phyloP scores from a whole-genome alignment of 2,113 vertebrate genomes.

The Perognathus longimembris region DNA sequence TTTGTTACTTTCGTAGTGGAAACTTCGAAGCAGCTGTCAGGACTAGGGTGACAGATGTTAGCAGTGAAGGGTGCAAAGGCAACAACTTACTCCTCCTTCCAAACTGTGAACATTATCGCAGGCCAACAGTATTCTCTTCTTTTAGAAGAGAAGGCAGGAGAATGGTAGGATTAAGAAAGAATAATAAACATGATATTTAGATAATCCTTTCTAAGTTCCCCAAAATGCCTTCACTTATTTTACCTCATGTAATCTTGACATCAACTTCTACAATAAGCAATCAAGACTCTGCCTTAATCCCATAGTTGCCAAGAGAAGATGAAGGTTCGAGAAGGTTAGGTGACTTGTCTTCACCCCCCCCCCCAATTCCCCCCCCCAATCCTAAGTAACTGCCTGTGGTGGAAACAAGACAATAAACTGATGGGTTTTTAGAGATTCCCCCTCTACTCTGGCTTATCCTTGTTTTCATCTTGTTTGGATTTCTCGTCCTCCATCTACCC shows the following conservation, averaged over 20 bases:
- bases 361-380: too few relatives aligned
- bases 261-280: neutral
- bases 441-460: neutral
- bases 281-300: neutral
- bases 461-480: slow-evolving; percentile 66
- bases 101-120: slow-evolving; percentile 26
- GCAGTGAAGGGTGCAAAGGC: slow-evolving; percentile 64
- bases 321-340: neutral
- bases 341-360: neutral
- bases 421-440: neutral
- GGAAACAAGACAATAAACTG: neutral
- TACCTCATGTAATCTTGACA: slow-evolving; percentile 40
- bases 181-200: slow-evolving; percentile 64
- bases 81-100: slow-evolving; percentile 65
- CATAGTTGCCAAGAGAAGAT: neutral
- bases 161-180: slow-evolving; percentile 56
- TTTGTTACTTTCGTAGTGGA: slow-evolving; percentile 59
- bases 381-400: neutral
- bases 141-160: slow-evolving; percentile 33
- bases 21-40: slow-evolving; percentile 64
- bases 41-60: neutral
- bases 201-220: neutral
- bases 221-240: slow-evolving; percentile 44
- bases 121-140: slow-evolving; percentile 57
- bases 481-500: slow-evolving; percentile 37